Evolutionary conservation across 2,797 vertebrate species (phyloP).

Genomic region (Chrosomus eos): DNA sequence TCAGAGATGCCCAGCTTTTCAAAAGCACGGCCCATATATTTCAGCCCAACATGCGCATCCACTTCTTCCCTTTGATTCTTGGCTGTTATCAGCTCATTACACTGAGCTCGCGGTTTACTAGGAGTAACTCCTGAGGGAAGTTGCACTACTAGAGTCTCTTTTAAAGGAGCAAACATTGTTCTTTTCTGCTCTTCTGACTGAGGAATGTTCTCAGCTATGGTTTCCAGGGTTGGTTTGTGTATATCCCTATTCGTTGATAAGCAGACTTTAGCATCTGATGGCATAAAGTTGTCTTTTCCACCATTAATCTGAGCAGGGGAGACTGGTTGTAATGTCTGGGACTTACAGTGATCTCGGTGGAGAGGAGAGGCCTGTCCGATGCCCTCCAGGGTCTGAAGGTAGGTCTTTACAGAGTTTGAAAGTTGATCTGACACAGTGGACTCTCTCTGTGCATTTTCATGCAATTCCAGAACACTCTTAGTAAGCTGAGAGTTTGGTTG

Average conservation of each 20-base stretch:
- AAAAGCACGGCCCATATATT: constrained; percentile 51
- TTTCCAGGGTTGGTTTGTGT: constrained; percentile 43
- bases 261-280: background rate
- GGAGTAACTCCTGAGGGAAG: background rate
- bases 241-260: constrained; percentile 32
- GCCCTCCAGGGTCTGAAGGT: constrained; percentile 78
- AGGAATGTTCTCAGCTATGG: background rate
- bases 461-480: constrained; percentile 73
- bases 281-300: background rate
- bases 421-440: constrained; percentile 58
- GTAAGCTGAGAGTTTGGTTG: constrained; percentile 74
- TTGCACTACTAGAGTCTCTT: constrained; percentile 21
- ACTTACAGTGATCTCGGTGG: background rate
- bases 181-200: constrained; percentile 28
- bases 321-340: constrained; percentile 14
- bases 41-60: background rate
- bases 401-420: constrained; percentile 77
- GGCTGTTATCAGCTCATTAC: background rate
- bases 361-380: constrained; percentile 44
- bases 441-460: constrained; percentile 75
- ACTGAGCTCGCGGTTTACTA: background rate
- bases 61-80: background rate
- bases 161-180: constrained; percentile 35
- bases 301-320: constrained; percentile 34
- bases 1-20: constrained; percentile 49